phyloP scores from a whole-genome alignment of 2,113 vertebrate genomes.

The Agelaius tricolor region DNA sequence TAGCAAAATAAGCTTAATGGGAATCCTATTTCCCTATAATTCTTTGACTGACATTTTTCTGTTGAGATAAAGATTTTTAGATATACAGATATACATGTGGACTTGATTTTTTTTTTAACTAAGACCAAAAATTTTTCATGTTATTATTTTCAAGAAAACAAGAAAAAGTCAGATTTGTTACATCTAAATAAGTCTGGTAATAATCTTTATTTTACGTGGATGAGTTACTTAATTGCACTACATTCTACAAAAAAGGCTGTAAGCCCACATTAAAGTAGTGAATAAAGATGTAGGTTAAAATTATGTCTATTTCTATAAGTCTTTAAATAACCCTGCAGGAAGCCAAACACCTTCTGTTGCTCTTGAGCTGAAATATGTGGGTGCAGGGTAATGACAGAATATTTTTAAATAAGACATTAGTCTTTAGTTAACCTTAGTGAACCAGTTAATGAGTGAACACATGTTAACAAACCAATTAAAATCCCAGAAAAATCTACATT shows the following conservation, averaged over 20 bases:
- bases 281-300: background rate
- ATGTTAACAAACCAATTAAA: background rate
- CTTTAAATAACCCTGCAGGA: background rate
- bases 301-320: background rate
- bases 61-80: background rate
- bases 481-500: background rate
- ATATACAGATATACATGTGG: background rate
- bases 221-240: background rate
- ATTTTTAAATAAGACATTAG: background rate
- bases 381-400: background rate
- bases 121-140: background rate
- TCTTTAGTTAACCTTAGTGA: constrained; percentile 3
- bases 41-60: background rate
- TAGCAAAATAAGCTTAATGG: background rate
- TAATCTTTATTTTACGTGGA: background rate
- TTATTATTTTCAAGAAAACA: background rate
- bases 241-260: background rate
- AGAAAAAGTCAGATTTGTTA: background rate
- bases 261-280: background rate
- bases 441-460: background rate
- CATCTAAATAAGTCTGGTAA: background rate
- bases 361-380: background rate
- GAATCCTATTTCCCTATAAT: background rate
- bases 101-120: background rate
- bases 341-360: background rate